Base-by-base conservation (phyloP, 1,140 invertebrate genomes). In the Arctopsyche grandis region DNA sequence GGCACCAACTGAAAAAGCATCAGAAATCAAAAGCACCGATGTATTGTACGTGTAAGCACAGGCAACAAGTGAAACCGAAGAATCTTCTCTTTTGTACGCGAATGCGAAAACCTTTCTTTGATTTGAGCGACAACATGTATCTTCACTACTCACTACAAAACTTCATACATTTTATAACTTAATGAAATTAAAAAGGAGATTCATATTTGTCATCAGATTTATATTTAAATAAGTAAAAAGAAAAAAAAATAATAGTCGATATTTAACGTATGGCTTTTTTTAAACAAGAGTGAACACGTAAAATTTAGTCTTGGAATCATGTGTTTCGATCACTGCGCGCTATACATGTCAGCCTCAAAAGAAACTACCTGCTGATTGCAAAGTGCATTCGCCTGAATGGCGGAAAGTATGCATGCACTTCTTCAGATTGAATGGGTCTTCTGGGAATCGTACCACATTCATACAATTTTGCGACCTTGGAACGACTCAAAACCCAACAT, bases 341-440 rank as follows among this genome's bases (percentile, higher is more conserved):
- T 38, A 7, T 7, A 38, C 1, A 38, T 38, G 7, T 38, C 29
- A 7, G 7, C 29, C 29, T 22, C n/a, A 66, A 46, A 74, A 56
- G 29, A 73, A 79, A 73, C 81, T 82, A 82, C 81, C 81, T 82
- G 81, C 78, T 26, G 60, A 66, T 78, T 60, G 78, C 76, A 73
- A 79, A 82, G 78, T 79, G 75, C 81, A 75, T 77, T 70, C 66
- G 52, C 29, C 56, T 82, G 77, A 79, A 82, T 82, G 78, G 78
- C 21, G 60, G 48, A 66, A 82, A 75, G 75, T 82, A 79, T 79
- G 81, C 78, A 75, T 52, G 22, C 58, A 16, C 24, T 22, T 70
- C 80, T 26, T 70, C 74, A 56, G 79, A 77, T 82, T 82, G 81
- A 79, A 82, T 79, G 75, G 75, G 43, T 76, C 73, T 69, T 74